Percentiles rank a stretch among this genome's conserved stretches.
Conservation (phyloP, 2,797 vertebrate genomes). For the Enteromius anoplus region DNA sequence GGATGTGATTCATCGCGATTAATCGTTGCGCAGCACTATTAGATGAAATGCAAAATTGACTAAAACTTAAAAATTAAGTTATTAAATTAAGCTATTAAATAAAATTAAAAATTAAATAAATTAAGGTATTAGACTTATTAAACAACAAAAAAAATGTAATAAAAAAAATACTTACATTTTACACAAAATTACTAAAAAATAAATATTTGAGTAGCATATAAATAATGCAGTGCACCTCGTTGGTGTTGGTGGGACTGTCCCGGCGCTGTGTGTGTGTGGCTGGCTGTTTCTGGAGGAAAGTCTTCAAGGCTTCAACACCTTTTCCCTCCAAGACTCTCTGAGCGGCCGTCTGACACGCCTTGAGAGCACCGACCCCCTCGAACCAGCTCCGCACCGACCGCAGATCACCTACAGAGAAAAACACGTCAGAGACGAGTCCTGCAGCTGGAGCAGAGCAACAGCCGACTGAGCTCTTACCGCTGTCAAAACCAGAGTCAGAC, state of each 20-base stretch:
- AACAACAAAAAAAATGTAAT: neutral
- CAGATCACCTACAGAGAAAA: constrained; percentile 73
- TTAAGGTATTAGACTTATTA: neutral
- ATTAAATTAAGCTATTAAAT: no score
- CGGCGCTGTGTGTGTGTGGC: constrained; percentile 65
- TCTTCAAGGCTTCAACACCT: constrained; percentile 78
- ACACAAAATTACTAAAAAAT: neutral
- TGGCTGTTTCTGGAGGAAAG: constrained; percentile 85
- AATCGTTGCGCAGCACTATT: no score
- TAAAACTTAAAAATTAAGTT: neutral
- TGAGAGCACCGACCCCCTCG: constrained; percentile 74
- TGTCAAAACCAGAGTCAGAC: constrained; percentile 63
- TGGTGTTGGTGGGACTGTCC: constrained; percentile 69
- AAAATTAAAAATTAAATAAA: neutral
- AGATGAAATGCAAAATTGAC: neutral
- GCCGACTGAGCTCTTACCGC: constrained; percentile 62
- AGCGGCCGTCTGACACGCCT: constrained; percentile 78
- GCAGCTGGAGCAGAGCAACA: neutral
- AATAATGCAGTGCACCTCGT: constrained; percentile 73
- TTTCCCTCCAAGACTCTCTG: constrained; percentile 78
- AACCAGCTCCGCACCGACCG: constrained; percentile 81
- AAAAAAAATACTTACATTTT: neutral
- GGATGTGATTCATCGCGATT: no score
- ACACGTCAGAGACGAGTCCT: neutral
- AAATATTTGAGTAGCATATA: neutral